These are phyloP conservation scores for Enoplosus armatus DNA, from an alignment of 2,797 vertebrate species.

Conservation along the genomic window DNA sequence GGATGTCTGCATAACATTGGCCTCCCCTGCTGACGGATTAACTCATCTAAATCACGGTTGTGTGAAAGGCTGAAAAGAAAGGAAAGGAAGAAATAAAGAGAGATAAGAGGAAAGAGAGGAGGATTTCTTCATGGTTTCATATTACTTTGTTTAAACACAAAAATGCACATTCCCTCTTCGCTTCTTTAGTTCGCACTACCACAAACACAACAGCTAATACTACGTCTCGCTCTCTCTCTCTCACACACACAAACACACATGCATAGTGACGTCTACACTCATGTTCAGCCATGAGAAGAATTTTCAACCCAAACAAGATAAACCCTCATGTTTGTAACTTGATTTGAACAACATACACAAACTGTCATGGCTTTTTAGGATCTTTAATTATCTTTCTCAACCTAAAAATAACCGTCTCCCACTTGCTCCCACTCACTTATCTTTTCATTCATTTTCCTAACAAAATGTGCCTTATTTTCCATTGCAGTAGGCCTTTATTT, in stretches of 20 bases:
- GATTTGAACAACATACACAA: slow-evolving; percentile 71
- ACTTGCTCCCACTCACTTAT: slow-evolving; percentile 16
- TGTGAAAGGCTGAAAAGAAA: background rate
- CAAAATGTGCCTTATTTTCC: slow-evolving; percentile 20
- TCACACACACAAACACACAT: slow-evolving; percentile 20
- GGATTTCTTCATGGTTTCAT: slow-evolving; percentile 30
- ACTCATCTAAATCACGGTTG: slow-evolving; percentile 1
- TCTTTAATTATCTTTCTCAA: slow-evolving; percentile 75
- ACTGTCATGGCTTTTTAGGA: slow-evolving; percentile 63
- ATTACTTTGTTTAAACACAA: slow-evolving; percentile 53
- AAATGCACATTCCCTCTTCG: slow-evolving; percentile 48
- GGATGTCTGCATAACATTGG: slow-evolving; percentile 3
- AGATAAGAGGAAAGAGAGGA: background rate
- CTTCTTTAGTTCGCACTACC: slow-evolving; percentile 49
- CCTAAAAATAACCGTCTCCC: slow-evolving; percentile 51
- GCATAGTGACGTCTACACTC: slow-evolving; percentile 14
- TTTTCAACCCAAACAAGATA: slow-evolving; percentile 66
- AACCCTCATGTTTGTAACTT: slow-evolving; percentile 68
- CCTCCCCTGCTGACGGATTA: background rate
- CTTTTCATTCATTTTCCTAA: slow-evolving; percentile 44
- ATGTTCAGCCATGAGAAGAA: slow-evolving; percentile 57
- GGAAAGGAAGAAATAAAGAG: background rate
- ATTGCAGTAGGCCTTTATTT: slow-evolving; percentile 42
- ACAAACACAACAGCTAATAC: slow-evolving; percentile 56
- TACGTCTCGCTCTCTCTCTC: background rate